Conservation (phyloP, 1,140 invertebrate species). For the Limonius californicus region DNA sequence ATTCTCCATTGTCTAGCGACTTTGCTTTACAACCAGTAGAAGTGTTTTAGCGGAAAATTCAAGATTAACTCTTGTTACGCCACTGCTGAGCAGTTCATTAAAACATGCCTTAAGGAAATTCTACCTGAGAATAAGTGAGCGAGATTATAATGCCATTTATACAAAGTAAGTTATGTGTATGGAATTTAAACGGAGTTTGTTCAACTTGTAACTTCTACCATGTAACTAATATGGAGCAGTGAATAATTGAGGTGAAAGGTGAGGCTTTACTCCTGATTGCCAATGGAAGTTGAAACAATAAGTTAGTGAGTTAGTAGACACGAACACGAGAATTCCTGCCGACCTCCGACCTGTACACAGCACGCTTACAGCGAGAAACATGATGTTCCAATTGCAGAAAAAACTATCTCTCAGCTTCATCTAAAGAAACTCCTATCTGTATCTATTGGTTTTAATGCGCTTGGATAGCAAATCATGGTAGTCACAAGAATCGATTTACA, state of each 20-base stretch:
- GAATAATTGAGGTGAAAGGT: conserved; percentile 15
- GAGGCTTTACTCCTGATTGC: conserved; percentile 3
- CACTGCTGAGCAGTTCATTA: too few relatives aligned
- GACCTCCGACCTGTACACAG: not conserved
- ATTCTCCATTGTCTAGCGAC: too few relatives aligned
- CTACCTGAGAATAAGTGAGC: not conserved
- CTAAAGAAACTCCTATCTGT: too few relatives aligned
- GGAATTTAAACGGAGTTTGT: not conserved
- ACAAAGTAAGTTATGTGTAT: not conserved
- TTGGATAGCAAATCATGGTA: too few relatives aligned
- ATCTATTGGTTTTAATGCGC: too few relatives aligned
- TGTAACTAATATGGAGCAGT: conserved; percentile 10
- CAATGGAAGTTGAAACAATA: conserved; percentile 13
- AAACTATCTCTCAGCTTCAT: too few relatives aligned
- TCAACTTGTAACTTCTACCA: conserved; percentile 9
- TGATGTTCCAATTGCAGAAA: not conserved
- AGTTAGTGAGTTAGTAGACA: conserved; percentile 9
- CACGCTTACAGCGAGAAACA: conserved; percentile 4
- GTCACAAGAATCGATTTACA: too few relatives aligned
- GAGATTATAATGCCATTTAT: conserved; percentile 1
- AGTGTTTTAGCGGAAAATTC: too few relatives aligned
- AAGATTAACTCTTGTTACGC: too few relatives aligned
- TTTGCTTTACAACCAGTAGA: too few relatives aligned
- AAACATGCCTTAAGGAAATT: not conserved
- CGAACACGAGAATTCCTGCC: conserved; percentile 5